Conservation (phyloP, 2,113 vertebrate genomes). For the Seriola rivoliana region DNA sequence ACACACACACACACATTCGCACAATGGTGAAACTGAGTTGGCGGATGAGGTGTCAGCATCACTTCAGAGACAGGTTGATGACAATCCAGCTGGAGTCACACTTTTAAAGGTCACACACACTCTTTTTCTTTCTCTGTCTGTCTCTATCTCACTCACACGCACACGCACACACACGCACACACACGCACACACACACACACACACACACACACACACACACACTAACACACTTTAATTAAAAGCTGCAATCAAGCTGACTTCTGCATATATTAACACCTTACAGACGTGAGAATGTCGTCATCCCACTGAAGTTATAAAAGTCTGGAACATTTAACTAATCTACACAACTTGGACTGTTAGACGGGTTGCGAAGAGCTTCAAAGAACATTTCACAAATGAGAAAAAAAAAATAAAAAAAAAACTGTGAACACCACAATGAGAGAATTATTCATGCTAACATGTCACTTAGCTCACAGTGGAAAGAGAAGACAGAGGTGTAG, state of each 20-base stretch:
- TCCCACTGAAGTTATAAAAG: conserved; percentile 52
- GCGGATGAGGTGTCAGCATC: conserved; percentile 72
- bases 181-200: conserved; percentile 29
- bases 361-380: conserved; percentile 33
- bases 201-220: conserved; percentile 5
- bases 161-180: conserved; percentile 31
- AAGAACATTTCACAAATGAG: conserved; percentile 18
- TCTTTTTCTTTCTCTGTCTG: conserved; percentile 26
- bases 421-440: conserved; percentile 34
- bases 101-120: conserved; percentile 80
- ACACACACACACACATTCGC: conserved; percentile 8
- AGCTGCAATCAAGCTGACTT: conserved; percentile 75
- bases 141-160: conserved; percentile 23
- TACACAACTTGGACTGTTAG: conserved; percentile 15
- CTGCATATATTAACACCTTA: conserved; percentile 80
- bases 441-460: conserved; percentile 36
- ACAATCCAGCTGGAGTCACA: conserved; percentile 81
- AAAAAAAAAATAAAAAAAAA: background rate
- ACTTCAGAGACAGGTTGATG: conserved; percentile 78
- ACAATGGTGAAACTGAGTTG: conserved; percentile 44
- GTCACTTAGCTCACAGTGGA: conserved; percentile 29
- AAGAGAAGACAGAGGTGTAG: conserved; percentile 1
- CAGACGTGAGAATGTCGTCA: conserved; percentile 74
- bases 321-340: conserved; percentile 55
- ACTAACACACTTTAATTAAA: conserved; percentile 79